Percentiles rank a stretch among this genome's conserved stretches.
Conservation (phyloP, 64 coral and sea anemone genomes). For the Porites lutea region DNA sequence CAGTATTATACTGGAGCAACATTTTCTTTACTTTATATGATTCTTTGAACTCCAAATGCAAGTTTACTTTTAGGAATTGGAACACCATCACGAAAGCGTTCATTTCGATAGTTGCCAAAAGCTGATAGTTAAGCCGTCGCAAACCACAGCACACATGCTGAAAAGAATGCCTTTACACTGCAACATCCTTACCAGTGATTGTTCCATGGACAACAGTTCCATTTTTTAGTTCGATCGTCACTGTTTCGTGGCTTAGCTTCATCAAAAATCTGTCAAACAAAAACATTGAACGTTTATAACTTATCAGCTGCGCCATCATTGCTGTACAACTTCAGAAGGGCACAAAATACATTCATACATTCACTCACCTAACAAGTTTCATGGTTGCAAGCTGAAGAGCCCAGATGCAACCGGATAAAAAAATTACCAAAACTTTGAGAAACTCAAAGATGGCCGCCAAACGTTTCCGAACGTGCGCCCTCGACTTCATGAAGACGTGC, state of each 20-base stretch:
- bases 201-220: constrained; percentile 98
- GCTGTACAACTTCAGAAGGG: not conserved
- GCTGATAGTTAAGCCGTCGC: too few relatives aligned
- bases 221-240: constrained; percentile 98
- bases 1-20: too few relatives aligned
- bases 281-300: not conserved
- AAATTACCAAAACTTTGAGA: constrained; percentile 88
- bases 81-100: too few relatives aligned
- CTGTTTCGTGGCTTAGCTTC: constrained; percentile 99
- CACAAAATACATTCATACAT: not conserved
- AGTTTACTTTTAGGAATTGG: too few relatives aligned
- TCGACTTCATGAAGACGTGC: constrained; percentile 37
- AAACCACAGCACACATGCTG: too few relatives aligned
- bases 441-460: constrained; percentile 81
- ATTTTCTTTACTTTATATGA: too few relatives aligned
- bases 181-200: constrained; percentile 92
- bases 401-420: constrained; percentile 89
- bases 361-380: constrained; percentile 93
- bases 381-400: constrained; percentile 79
- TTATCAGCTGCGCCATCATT: not conserved
- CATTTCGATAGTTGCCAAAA: too few relatives aligned
- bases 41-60: too few relatives aligned
- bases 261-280: constrained; percentile 91
- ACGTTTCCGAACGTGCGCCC: not conserved
- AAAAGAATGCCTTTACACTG: constrained; percentile 42